These are phyloP conservation scores for Pseudochirops cupreus DNA, from an alignment of 2,797 vertebrate genomes.

Conservation along the genomic window DNA sequence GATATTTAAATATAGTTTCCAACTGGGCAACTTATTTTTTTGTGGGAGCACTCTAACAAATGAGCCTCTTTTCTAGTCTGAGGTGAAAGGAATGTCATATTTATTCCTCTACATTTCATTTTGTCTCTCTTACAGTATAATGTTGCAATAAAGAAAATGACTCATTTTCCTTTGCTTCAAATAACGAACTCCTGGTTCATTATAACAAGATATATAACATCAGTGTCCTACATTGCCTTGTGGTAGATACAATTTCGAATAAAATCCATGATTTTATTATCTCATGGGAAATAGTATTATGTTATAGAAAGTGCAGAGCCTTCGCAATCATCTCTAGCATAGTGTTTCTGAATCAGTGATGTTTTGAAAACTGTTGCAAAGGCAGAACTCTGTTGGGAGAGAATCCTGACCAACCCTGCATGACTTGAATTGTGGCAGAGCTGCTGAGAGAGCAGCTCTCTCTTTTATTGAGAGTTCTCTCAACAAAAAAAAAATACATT, in stretches of 20 bases:
- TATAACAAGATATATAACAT: constrained; percentile 1
- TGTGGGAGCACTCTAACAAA: constrained; percentile 49
- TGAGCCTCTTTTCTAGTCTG: background rate
- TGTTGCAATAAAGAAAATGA: constrained; percentile 51
- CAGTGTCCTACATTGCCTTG: constrained; percentile 32
- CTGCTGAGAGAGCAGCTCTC: background rate
- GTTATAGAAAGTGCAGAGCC: background rate
- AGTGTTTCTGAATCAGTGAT: background rate
- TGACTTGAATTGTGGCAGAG: background rate
- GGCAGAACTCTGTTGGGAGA: background rate
- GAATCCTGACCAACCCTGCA: background rate
- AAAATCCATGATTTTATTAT: constrained; percentile 1
- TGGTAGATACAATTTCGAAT: constrained; percentile 31
- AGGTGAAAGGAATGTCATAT: background rate
- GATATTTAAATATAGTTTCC: constrained; percentile 78
- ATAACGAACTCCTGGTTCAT: constrained; percentile 35
- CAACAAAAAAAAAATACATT: background rate
- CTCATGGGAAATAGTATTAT: background rate
- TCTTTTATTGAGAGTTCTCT: background rate
- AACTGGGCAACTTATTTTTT: constrained; percentile 71
- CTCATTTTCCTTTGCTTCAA: constrained; percentile 39
- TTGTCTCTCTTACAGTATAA: constrained; percentile 47
- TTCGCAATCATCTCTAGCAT: background rate
- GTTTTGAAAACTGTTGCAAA: background rate
- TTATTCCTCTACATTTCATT: constrained; percentile 27